A percentile compares a stretch with the other conserved stretches of the same genome.
These are phyloP conservation scores for Nannobrachium achirus DNA, from an alignment of 2,113 vertebrate genomes.

Conservation along the genomic window DNA sequence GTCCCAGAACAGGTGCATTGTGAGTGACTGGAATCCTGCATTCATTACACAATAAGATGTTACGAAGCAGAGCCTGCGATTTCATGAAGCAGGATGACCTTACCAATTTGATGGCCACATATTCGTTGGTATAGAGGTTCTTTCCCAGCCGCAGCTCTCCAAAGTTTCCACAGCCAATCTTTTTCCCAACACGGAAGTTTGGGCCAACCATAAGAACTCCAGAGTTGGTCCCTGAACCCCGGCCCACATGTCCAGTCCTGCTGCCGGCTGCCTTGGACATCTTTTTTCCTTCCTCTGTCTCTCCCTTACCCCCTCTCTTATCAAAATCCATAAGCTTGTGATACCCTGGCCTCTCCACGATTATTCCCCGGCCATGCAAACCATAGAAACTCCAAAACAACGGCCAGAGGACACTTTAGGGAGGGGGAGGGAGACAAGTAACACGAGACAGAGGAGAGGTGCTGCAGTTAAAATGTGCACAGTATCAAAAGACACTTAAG, in stretches of 20 bases:
- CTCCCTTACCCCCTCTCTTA: constrained; percentile 98
- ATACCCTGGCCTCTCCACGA: constrained; percentile 99
- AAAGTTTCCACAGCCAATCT: constrained; percentile 98
- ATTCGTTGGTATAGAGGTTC: constrained; percentile 99
- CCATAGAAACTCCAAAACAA: constrained; percentile 85
- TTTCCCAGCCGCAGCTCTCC: constrained; percentile 97
- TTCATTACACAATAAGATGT: background rate
- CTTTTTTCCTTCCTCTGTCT: constrained; percentile 93
- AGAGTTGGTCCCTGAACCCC: constrained; percentile 86
- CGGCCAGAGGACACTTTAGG: constrained; percentile 49
- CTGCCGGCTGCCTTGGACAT: constrained; percentile 89
- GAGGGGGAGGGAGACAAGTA: constrained; percentile 50
- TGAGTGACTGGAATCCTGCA: background rate
- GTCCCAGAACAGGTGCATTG: background rate
- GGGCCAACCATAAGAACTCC: constrained; percentile 99
- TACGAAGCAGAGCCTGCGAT: constrained; percentile 2
- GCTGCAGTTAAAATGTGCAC: constrained; percentile 48
- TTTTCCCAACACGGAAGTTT: constrained; percentile 98
- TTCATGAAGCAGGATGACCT: constrained; percentile 64
- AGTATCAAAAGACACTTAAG: constrained; percentile 48
- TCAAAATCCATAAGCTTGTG: constrained; percentile 99
- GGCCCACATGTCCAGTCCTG: constrained; percentile 85
- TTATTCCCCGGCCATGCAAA: constrained; percentile 94
- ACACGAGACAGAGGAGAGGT: constrained; percentile 62
- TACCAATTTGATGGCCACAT: constrained; percentile 99